Percentiles rank a stretch among this genome's conserved stretches.
phyloP scores from a whole-genome alignment of 2,113 vertebrate genomes.

The Pimephales promelas region DNA sequence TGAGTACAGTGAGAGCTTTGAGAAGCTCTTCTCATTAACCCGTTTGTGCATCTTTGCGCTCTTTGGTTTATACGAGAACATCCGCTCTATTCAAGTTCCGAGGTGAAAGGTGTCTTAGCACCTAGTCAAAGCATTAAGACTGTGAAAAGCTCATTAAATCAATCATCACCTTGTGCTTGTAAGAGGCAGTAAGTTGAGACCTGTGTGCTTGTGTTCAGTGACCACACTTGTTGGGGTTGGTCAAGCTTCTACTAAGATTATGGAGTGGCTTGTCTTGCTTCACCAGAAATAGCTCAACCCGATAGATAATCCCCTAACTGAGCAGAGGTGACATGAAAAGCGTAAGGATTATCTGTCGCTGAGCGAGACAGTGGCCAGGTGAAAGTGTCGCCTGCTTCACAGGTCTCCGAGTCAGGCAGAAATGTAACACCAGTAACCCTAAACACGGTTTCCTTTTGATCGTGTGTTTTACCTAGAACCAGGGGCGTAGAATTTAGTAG shows the following conservation, averaged over 20 bases:
- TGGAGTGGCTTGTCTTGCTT: slow-evolving; percentile 49
- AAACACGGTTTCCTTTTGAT: neutral
- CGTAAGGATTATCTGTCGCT: slow-evolving; percentile 61
- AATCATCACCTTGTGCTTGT: slow-evolving; percentile 21
- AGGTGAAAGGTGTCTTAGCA: slow-evolving; percentile 59
- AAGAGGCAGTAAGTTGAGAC: neutral
- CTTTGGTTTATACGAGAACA: slow-evolving; percentile 62
- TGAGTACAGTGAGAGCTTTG: neutral
- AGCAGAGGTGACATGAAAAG: slow-evolving; percentile 60
- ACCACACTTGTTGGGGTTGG: neutral
- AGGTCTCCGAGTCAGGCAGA: slow-evolving; percentile 12
- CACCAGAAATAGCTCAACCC: slow-evolving; percentile 56
- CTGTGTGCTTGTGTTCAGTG: slow-evolving; percentile 24
- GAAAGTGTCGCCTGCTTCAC: slow-evolving; percentile 39
- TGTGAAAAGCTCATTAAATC: slow-evolving; percentile 60
- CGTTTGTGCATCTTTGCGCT: slow-evolving; percentile 47
- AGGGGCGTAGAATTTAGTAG: no score
- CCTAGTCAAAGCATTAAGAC: slow-evolving; percentile 57
- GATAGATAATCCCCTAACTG: slow-evolving; percentile 64
- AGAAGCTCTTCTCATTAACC: slow-evolving; percentile 24
- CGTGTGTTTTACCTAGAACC: neutral
- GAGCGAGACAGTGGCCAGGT: slow-evolving; percentile 42
- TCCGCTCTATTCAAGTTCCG: slow-evolving; percentile 58
- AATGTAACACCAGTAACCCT: neutral
- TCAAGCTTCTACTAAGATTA: slow-evolving; percentile 58